Conservation (phyloP, 2,888 invertebrate genomes). For the Teleiodes luculella region DNA sequence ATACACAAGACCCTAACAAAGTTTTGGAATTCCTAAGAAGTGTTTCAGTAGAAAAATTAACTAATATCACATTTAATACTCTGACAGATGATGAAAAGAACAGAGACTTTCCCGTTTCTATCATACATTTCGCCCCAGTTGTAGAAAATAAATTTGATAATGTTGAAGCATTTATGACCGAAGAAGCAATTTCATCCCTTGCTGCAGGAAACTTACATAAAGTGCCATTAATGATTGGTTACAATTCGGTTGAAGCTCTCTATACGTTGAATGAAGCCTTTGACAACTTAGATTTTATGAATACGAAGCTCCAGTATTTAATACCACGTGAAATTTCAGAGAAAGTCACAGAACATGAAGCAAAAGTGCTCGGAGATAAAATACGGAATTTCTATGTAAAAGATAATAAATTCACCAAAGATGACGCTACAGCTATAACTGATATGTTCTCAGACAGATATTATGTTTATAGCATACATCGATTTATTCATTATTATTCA, state of each 20-base stretch:
- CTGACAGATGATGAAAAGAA: conserved; percentile 33
- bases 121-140: conserved; percentile 36
- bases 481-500: conserved; percentile 24
- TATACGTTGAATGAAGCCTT: conserved; percentile 22
- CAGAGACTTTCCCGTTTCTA: conserved; percentile 31
- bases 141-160: conserved; percentile 39
- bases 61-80: conserved; percentile 28
- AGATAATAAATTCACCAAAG: conserved; percentile 18
- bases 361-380: conserved; percentile 28
- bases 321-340: conserved; percentile 34
- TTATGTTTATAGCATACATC: conserved; percentile 27
- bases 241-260: conserved; percentile 40
- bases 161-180: conserved; percentile 35
- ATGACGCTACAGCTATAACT: not conserved
- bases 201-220: conserved; percentile 28
- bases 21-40: conserved; percentile 31
- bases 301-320: conserved; percentile 30
- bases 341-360: conserved; percentile 23
- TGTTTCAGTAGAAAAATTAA: conserved; percentile 29
- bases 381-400: conserved; percentile 35
- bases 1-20: conserved; percentile 25
- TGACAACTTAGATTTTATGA: conserved; percentile 32
- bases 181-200: conserved; percentile 34
- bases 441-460: conserved; percentile 24
- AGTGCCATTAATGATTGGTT: conserved; percentile 40